Evolutionary conservation across 1,140 invertebrate genomes (phyloP).

Genomic region (Conus betulinus): DNA sequence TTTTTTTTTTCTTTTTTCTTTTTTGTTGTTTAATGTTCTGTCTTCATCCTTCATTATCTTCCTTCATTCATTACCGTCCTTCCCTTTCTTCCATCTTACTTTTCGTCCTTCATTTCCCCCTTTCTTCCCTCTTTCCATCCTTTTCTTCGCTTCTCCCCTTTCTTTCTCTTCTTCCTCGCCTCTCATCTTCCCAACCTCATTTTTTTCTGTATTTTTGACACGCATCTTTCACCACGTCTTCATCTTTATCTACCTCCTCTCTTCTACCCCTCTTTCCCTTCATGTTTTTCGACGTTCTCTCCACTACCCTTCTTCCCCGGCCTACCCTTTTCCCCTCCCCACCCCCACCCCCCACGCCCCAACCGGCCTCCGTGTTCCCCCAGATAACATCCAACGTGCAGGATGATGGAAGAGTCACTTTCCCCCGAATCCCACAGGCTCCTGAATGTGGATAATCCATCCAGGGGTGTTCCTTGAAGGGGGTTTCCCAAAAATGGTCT

Average conservation of each 20-base stretch:
- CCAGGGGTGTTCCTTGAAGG: not conserved
- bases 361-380: not conserved
- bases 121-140: not conserved
- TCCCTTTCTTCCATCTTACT: not conserved
- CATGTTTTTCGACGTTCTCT: too few relatives aligned
- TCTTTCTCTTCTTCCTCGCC: too few relatives aligned
- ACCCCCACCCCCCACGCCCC: not conserved
- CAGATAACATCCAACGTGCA: not conserved
- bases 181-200: too few relatives aligned
- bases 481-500: not conserved
- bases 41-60: not conserved
- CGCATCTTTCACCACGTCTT: too few relatives aligned
- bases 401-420: too few relatives aligned
- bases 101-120: too few relatives aligned
- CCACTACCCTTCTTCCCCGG: not conserved
- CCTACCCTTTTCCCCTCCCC: not conserved
- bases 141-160: not conserved
- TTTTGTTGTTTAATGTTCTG: not conserved
- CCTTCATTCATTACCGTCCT: not conserved
- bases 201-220: too few relatives aligned
- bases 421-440: not conserved
- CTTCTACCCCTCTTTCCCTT: too few relatives aligned
- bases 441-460: not conserved
- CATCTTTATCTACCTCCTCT: too few relatives aligned
- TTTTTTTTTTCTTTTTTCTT: not conserved